Percentiles rank a stretch among this genome's conserved stretches.
Conservation (phyloP, 2,888 invertebrate species). For the Eupsilia transversa region DNA sequence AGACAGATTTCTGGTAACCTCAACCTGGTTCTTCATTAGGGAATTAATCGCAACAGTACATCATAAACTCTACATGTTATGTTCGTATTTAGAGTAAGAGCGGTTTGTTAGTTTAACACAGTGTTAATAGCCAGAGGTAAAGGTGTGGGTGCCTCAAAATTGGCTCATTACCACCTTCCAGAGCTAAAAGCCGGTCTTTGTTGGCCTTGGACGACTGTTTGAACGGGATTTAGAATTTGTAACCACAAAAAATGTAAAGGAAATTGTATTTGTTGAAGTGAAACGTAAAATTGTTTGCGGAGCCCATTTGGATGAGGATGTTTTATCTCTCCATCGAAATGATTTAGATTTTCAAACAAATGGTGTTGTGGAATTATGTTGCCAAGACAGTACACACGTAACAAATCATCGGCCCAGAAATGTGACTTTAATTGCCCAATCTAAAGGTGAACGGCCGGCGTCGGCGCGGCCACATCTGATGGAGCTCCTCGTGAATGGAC, state of each 20-base stretch:
- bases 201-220: slow-evolving; percentile 73
- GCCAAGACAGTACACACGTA: slow-evolving; percentile 59
- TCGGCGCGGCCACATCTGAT: slow-evolving; percentile 72
- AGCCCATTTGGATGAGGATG: slow-evolving; percentile 58
- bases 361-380: slow-evolving; percentile 60
- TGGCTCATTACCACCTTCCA: slow-evolving; percentile 79
- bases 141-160: slow-evolving; percentile 75
- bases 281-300: slow-evolving; percentile 58
- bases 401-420: slow-evolving; percentile 72
- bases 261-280: slow-evolving; percentile 59
- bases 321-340: slow-evolving; percentile 52
- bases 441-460: slow-evolving; percentile 79
- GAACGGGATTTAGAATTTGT: slow-evolving; percentile 70
- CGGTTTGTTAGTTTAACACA: slow-evolving; percentile 70
- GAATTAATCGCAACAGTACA: slow-evolving; percentile 57
- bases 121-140: slow-evolving; percentile 73
- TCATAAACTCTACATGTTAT: slow-evolving; percentile 64
- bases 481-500: slow-evolving; percentile 83
- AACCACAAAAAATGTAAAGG: slow-evolving; percentile 64
- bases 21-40: slow-evolving; percentile 36
- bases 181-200: slow-evolving; percentile 76
- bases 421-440: slow-evolving; percentile 79
- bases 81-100: slow-evolving; percentile 57
- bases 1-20: slow-evolving; percentile 37
- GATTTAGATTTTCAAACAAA: slow-evolving; percentile 54